Conservation (phyloP, 2,113 vertebrate species). For the Catagonus wagneri region DNA sequence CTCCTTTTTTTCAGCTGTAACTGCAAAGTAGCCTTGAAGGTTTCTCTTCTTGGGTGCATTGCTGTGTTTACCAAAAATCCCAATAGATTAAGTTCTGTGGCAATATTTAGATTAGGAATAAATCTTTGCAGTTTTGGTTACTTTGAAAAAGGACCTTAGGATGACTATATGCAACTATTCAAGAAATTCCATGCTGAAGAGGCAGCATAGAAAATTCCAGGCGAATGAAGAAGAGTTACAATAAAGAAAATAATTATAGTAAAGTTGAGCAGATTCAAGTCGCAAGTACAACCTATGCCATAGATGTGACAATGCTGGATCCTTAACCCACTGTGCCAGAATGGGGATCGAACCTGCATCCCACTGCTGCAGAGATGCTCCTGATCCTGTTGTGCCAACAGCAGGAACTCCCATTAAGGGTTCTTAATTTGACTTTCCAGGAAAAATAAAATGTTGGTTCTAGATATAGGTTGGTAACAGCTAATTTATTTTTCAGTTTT, state of each 20-base stretch:
- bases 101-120: not conserved
- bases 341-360: no score
- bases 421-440: not conserved
- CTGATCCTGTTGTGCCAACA: no score
- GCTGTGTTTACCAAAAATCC: not conserved
- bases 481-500: not conserved
- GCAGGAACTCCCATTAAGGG: not conserved
- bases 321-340: no score
- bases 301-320: no score
- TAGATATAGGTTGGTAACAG: not conserved
- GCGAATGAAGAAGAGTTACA: not conserved
- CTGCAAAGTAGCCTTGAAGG: not conserved
- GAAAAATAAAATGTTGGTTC: not conserved
- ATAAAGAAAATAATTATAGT: not conserved
- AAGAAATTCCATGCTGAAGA: not conserved
- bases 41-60: not conserved
- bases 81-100: not conserved
- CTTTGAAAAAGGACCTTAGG: not conserved
- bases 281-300: no score
- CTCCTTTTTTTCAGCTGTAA: not conserved
- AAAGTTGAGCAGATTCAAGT: not conserved
- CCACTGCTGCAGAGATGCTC: no score
- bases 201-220: not conserved
- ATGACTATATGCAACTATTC: not conserved
- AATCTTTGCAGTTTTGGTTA: not conserved